Evolutionary conservation across 2,113 vertebrate species (phyloP).

Genomic region (Eonycteris spelaea): DNA sequence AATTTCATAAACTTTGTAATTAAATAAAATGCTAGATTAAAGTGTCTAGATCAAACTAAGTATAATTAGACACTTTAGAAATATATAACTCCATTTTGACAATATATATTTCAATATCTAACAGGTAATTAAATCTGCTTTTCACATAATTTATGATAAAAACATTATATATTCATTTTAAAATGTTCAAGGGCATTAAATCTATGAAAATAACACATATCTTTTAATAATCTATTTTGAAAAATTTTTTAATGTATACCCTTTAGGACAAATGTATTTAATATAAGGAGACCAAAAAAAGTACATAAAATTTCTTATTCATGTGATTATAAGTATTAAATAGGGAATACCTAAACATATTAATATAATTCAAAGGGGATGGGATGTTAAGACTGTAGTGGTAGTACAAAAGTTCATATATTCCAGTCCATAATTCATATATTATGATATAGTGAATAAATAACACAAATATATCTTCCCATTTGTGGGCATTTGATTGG

Average conservation of each 20-base stretch:
- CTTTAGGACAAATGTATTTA: constrained; percentile 31
- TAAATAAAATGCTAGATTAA: constrained; percentile 56
- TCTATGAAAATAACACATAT: constrained; percentile 36
- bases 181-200: constrained; percentile 25
- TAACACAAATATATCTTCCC: background rate
- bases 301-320: background rate
- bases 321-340: background rate
- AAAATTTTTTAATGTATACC: constrained; percentile 31
- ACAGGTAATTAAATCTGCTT: constrained; percentile 37
- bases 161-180: constrained; percentile 39
- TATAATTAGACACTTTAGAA: constrained; percentile 59
- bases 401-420: background rate
- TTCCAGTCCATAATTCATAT: background rate
- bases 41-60: constrained; percentile 51
- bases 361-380: constrained; percentile 4
- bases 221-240: background rate
- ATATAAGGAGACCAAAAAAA: background rate
- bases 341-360: background rate
- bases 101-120: constrained; percentile 36
- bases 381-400: background rate
- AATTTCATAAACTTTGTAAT: constrained; percentile 20
- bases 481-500: background rate
- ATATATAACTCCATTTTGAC: constrained; percentile 37
- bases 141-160: constrained; percentile 50
- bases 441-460: background rate